These are phyloP conservation scores for Sycophaga agraensis DNA, from an alignment of 1,140 invertebrate genomes.

Conservation along the genomic window DNA sequence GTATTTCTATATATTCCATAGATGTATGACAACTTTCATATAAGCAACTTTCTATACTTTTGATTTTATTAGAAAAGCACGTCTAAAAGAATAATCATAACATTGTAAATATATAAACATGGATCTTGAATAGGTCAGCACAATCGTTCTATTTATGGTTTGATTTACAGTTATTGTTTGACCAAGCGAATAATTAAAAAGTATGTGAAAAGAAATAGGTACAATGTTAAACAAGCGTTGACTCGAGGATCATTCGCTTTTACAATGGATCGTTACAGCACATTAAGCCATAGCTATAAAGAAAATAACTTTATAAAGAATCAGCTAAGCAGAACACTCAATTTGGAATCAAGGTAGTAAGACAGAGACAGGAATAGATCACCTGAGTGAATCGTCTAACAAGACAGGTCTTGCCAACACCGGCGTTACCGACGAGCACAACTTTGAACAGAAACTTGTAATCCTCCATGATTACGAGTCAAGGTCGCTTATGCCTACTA, in stretches of 20 bases:
- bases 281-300: background rate
- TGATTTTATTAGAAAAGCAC: too few relatives aligned
- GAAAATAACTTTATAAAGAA: background rate
- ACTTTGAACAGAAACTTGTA: slow-evolving; percentile 99
- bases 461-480: slow-evolving; percentile 78
- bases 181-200: slow-evolving; percentile 9
- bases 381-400: slow-evolving; percentile 86
- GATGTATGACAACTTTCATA: too few relatives aligned
- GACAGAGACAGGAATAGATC: slow-evolving; percentile 20
- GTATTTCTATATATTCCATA: too few relatives aligned
- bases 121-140: too few relatives aligned
- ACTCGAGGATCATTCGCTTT: background rate
- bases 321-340: background rate
- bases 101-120: too few relatives aligned
- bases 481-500: background rate
- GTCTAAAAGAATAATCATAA: too few relatives aligned
- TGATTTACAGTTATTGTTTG: background rate
- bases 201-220: too few relatives aligned
- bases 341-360: background rate
- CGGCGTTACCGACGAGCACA: slow-evolving; percentile 91
- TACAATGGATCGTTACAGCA: background rate
- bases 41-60: too few relatives aligned
- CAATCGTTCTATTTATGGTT: background rate
- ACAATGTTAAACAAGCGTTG: background rate
- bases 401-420: slow-evolving; percentile 92